Percentiles rank a stretch among this genome's conserved stretches.
phyloP scores from a whole-genome alignment of 2,888 invertebrate species.

The Atethmia centrago region DNA sequence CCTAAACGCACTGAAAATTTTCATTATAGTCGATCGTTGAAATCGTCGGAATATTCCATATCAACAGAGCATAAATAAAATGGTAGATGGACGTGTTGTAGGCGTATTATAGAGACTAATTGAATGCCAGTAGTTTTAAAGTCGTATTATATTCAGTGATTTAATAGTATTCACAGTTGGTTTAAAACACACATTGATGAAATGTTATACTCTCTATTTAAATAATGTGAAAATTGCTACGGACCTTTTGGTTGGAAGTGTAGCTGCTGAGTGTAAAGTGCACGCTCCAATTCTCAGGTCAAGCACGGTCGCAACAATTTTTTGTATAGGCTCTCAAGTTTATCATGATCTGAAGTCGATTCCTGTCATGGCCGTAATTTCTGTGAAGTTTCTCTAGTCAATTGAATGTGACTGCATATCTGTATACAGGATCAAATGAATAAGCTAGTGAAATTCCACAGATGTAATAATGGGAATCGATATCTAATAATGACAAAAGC shows the following conservation, averaged over 20 bases:
- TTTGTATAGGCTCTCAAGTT: no score
- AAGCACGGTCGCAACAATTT: neutral
- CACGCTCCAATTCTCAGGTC: neutral
- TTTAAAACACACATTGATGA: neutral
- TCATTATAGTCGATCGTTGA: constrained; percentile 27
- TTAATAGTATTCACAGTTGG: neutral
- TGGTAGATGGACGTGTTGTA: neutral
- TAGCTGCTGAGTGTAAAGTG: no score
- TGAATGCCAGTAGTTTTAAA: constrained; percentile 7
- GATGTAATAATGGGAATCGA: no score
- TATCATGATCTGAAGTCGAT: neutral
- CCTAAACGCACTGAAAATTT: constrained; percentile 11
- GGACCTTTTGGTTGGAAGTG: neutral
- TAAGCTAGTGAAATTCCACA: no score
- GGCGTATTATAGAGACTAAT: no score
- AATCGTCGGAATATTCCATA: constrained; percentile 6
- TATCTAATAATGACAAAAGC: no score
- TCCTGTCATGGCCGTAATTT: no score
- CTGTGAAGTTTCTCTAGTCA: neutral
- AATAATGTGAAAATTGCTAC: neutral
- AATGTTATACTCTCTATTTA: neutral
- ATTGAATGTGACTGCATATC: neutral
- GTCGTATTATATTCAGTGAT: neutral
- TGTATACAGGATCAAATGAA: no score
- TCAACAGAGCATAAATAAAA: neutral